Evolutionary conservation across 2,888 invertebrate species (phyloP).

Genomic region (Lasioglossum leucozonium): DNA sequence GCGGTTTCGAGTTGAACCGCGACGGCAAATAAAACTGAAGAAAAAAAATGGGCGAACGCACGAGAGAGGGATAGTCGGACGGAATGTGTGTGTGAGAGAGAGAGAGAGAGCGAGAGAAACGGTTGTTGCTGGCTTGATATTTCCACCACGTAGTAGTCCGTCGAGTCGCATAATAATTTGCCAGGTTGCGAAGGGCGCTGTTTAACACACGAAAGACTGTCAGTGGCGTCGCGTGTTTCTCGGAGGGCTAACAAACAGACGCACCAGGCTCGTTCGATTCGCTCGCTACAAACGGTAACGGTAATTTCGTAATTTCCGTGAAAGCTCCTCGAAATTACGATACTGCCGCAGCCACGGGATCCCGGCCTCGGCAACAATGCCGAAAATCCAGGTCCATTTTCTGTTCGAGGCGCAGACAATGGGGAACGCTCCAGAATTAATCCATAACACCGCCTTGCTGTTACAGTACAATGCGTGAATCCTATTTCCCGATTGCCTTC

Average conservation of each 20-base stretch:
- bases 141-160: conserved; percentile 39
- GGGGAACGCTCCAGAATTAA: conserved; percentile 44
- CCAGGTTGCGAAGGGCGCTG: conserved; percentile 23
- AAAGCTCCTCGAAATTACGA: conserved; percentile 8
- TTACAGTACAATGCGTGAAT: conserved; percentile 47
- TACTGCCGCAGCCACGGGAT: background rate
- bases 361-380: conserved; percentile 23
- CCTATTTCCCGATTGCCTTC: conserved; percentile 36
- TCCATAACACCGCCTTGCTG: conserved; percentile 48
- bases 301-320: conserved; percentile 27
- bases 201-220: conserved; percentile 13
- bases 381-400: conserved; percentile 52
- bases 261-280: background rate
- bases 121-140: conserved; percentile 22
- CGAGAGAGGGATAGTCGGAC: too few species aligned
- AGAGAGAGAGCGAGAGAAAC: background rate
- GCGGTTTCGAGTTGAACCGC: conserved; percentile 7
- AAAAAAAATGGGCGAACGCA: background rate
- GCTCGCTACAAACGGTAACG: background rate
- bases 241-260: background rate
- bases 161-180: conserved; percentile 46
- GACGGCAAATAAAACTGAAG: conserved; percentile 1
- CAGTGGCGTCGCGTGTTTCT: background rate
- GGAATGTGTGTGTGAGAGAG: background rate
- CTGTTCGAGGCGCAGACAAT: conserved; percentile 37